Percentiles rank a stretch among this genome's conserved stretches.
phyloP scores from a whole-genome alignment of 1,140 invertebrate genomes.

The Prorops nasuta region DNA sequence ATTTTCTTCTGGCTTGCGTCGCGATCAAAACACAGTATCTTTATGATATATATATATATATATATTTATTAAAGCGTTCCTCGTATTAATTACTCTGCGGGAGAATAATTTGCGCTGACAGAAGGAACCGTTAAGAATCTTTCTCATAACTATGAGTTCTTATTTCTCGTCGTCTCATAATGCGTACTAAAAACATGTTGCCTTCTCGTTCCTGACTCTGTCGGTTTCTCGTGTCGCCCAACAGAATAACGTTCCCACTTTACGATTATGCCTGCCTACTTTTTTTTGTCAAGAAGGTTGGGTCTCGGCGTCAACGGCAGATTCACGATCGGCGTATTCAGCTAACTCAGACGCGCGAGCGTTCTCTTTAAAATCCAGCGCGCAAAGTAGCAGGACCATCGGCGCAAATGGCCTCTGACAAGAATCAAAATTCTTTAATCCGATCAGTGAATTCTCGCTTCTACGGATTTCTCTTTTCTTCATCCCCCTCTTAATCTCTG shows the following conservation, averaged over 20 bases:
- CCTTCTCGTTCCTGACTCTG: slow-evolving; percentile 18
- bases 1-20: too few species aligned
- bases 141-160: slow-evolving; percentile 15
- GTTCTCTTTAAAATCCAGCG: too few species aligned
- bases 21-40: too few species aligned
- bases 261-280: slow-evolving; percentile 34
- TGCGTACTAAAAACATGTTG: slow-evolving; percentile 15
- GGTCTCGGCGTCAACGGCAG: slow-evolving; percentile 26
- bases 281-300: slow-evolving; percentile 22
- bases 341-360: too few species aligned
- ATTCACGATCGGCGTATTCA: slow-evolving; percentile 26
- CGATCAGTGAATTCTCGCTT: too few species aligned
- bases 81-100: too few species aligned
- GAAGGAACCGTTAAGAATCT: not conserved
- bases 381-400: too few species aligned
- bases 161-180: slow-evolving; percentile 16
- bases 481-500: too few species aligned
- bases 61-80: too few species aligned
- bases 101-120: not conserved
- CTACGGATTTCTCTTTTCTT: too few species aligned
- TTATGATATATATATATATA: too few species aligned
- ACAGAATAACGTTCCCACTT: slow-evolving; percentile 36
- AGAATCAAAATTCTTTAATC: slow-evolving; percentile 27
- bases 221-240: slow-evolving; percentile 24
- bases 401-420: too few species aligned